These are phyloP conservation scores for Aculops lycopersici DNA, from an alignment of 1,140 invertebrate genomes.

Conservation along the genomic window DNA sequence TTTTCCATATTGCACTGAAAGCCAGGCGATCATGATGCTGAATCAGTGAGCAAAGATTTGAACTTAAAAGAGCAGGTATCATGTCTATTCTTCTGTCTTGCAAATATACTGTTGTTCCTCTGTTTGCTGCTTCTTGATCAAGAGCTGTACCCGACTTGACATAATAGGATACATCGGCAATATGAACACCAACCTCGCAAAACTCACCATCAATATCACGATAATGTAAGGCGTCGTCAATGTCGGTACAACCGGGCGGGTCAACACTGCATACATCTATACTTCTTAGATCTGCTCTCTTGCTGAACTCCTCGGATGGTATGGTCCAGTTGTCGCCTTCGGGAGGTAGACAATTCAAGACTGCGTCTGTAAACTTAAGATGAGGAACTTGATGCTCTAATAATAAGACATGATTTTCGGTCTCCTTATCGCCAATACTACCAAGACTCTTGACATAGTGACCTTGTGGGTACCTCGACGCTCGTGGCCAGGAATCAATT, in stretches of 20 bases:
- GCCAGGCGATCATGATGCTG: constrained; percentile 49
- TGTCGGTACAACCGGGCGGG: constrained; percentile 93
- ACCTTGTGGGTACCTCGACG: constrained; percentile 35
- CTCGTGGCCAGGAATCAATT: constrained; percentile 63
- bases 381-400: constrained; percentile 91
- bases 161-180: constrained; percentile 68
- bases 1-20: constrained; percentile 74
- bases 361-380: constrained; percentile 65
- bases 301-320: constrained; percentile 30
- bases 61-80: constrained; percentile 43
- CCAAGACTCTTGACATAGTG: constrained; percentile 63
- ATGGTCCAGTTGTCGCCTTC: constrained; percentile 5
- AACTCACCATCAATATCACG: constrained; percentile 34
- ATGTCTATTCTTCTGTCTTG: constrained; percentile 32
- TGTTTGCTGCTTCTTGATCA: constrained; percentile 45
- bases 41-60: constrained; percentile 61
- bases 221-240: constrained; percentile 91
- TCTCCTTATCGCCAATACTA: constrained; percentile 43
- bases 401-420: constrained; percentile 70
- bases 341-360: constrained; percentile 59
- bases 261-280: constrained; percentile 79
- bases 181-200: constrained; percentile 64
- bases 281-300: constrained; percentile 45
- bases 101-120: constrained; percentile 63
- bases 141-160: constrained; percentile 53